Evolutionary conservation across 1,140 invertebrate species (phyloP), one percentile per base, ranked within the genome.

Genomic region (Orchesella cincta): DNA sequence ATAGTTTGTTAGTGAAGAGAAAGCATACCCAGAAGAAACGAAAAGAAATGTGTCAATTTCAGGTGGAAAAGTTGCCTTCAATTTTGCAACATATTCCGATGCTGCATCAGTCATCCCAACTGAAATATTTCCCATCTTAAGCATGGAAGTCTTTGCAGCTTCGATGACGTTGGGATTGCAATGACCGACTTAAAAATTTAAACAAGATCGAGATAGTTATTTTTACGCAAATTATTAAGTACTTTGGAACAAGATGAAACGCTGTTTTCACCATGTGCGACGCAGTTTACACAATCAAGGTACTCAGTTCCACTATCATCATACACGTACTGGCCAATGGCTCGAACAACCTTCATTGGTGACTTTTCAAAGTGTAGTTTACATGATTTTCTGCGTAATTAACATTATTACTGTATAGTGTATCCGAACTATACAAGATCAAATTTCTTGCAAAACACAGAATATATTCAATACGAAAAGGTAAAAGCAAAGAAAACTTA

Each of bases 231-330:
- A 46, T 18, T 57, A 57, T 23, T n/a, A 26, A 57, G 54, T 23
- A 57, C 3, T 16, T 26, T 57, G 3, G 54, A 57, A 57, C 12
- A 57, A 3, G 46, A 51, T 23, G 39, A 71, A 33, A 72, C 54
- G 33, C n/a, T 28, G 34, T 64, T 80, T 82, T 84, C 83, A 89
- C 89, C 89, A 86, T 91, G 90, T 72, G 89, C 89, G 8, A 89
- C 88, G 84, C 89, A 90, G 80, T 88, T 89, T 79, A 90, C 90
- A 82, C 90, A 91, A 79, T 90, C 89, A 29, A 91, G 81, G 81
- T 88, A 90, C 76, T 86, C 82, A 54, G 84, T 85, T 18, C 87
- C 89, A 35, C 83, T 80, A 78, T 90, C 89, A 85, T 90, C 89
- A 83, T 86, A 90, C 84, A 90, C 84, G 80, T 90, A 91, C 83